Evolutionary conservation across 2,888 invertebrate genomes (phyloP).

Genomic region (Ophion costatus): DNA sequence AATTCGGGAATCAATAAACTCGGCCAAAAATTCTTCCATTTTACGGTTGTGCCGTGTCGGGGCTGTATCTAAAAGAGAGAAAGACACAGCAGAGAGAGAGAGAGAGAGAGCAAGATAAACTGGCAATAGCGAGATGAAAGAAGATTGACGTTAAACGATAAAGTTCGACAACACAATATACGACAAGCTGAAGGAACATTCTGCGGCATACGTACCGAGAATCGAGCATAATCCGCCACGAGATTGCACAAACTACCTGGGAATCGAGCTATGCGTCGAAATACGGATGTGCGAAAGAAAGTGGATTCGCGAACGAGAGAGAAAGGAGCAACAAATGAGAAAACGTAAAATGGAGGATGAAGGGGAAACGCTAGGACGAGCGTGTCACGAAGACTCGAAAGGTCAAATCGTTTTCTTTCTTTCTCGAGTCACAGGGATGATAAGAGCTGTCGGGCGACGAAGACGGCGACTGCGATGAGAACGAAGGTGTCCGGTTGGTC

Average conservation of each 20-base stretch:
- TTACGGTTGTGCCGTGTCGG: not conserved
- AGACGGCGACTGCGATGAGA: conserved; percentile 26
- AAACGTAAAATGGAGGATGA: not conserved
- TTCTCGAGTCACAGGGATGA: not conserved
- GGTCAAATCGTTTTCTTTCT: conserved; percentile 24
- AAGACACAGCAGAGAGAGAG: not conserved
- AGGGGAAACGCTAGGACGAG: not conserved
- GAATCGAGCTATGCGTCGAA: conserved; percentile 52
- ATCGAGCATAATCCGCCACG: conserved; percentile 66
- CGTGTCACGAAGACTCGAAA: not conserved
- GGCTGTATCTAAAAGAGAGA: conserved; percentile 18
- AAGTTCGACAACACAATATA: conserved; percentile 34
- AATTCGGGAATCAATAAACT: not conserved
- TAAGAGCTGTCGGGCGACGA: conserved; percentile 6
- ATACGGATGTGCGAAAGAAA: conserved; percentile 49
- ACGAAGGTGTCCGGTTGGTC: conserved; percentile 16
- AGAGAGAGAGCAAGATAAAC: not conserved
- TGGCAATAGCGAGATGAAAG: not conserved
- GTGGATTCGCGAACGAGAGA: not conserved
- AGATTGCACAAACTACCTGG: conserved; percentile 66
- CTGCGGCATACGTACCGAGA: conserved; percentile 67
- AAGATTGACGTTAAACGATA: not conserved
- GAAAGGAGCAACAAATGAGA: conserved; percentile 1
- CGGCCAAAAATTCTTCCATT: conserved; percentile 2
- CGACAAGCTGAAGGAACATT: conserved; percentile 56